Evolutionary conservation across 35 echinoderm and acorn worm species (phyloP).

Genomic region (Anneissia japonica): DNA sequence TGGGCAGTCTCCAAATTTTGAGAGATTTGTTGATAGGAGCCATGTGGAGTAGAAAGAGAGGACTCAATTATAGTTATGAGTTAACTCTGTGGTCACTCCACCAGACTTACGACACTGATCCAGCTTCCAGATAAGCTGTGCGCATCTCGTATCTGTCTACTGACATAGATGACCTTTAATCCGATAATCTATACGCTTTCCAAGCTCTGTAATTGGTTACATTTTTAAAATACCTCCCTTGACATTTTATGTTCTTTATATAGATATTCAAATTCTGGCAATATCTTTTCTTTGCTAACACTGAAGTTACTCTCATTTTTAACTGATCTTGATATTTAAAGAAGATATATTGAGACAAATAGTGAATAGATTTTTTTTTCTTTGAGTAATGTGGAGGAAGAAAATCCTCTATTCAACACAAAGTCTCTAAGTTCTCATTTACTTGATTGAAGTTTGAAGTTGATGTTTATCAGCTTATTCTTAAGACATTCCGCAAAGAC

Average conservation of each 20-base stretch:
- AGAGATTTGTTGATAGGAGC: not conserved
- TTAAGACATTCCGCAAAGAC: not conserved
- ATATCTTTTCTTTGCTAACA: no score
- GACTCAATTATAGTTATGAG: not conserved
- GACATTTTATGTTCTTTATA: no score
- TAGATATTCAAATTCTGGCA: no score
- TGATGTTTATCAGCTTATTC: not conserved
- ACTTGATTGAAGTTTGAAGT: not conserved
- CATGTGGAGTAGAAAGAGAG: no score
- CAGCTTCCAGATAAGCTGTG: not conserved
- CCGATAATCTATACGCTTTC: not conserved
- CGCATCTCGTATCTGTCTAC: not conserved
- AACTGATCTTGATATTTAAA: no score
- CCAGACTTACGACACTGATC: not conserved
- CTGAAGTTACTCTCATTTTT: no score
- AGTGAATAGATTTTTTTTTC: no score
- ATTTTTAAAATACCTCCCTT: not conserved
- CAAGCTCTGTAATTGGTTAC: not conserved
- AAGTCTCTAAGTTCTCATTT: not conserved
- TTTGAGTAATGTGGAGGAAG: no score
- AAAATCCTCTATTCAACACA: no score
- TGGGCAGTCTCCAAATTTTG: not conserved
- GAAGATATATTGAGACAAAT: no score
- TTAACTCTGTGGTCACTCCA: not conserved
- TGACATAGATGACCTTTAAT: not conserved